Conservation (phyloP, 2,113 vertebrate genomes). For the Felis chaus region DNA sequence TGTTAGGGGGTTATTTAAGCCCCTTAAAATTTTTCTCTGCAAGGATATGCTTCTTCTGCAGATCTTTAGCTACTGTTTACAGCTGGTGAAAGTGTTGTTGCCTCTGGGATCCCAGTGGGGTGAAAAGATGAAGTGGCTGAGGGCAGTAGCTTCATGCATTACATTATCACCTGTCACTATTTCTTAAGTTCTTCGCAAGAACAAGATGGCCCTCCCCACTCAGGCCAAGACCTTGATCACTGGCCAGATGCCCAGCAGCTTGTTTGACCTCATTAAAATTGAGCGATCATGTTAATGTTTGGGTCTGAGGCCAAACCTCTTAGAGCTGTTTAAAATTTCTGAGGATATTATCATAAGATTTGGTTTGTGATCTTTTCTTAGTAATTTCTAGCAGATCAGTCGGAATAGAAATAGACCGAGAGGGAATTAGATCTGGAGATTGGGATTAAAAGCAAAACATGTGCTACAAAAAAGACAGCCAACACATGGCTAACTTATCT, state of each 20-base stretch:
- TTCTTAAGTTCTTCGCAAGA: constrained; percentile 16
- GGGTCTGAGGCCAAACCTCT: constrained; percentile 63
- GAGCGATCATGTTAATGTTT: constrained; percentile 36
- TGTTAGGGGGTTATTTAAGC: constrained; percentile 74
- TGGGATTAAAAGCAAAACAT: constrained; percentile 54
- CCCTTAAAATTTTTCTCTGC: constrained; percentile 70
- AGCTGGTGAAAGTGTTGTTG: constrained; percentile 26
- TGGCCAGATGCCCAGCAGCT: background rate
- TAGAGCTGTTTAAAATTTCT: constrained; percentile 68
- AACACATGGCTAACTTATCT: background rate
- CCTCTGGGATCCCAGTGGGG: constrained; percentile 43
- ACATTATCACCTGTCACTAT: constrained; percentile 57
- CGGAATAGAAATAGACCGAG: constrained; percentile 52
- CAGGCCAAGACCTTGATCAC: constrained; percentile 40
- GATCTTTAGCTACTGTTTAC: constrained; percentile 38
- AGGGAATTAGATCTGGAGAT: constrained; percentile 58
- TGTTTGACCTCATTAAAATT: constrained; percentile 66
- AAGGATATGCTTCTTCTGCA: constrained; percentile 66
- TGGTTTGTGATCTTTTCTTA: background rate
- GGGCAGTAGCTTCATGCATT: constrained; percentile 9
- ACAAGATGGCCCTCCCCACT: background rate
- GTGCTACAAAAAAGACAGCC: constrained; percentile 15
- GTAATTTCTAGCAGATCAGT: background rate
- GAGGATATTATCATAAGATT: constrained; percentile 41
- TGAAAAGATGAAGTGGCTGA: constrained; percentile 43